Base-by-base conservation (phyloP, 2,113 vertebrate genomes). In the Mionectes macconnelli region DNA sequence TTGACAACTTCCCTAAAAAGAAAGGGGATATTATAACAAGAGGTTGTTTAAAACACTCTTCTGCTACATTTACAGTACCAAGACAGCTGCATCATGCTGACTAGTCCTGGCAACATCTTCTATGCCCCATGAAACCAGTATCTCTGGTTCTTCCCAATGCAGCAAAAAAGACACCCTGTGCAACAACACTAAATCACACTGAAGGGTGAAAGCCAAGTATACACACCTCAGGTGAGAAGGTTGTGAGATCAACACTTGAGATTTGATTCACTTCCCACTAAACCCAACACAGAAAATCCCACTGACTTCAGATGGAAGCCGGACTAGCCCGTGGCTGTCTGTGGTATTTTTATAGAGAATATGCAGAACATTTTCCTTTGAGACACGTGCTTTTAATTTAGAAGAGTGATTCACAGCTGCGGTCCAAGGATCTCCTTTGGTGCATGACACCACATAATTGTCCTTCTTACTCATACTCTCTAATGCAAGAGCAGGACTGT, bases 1-100 rank as follows among this genome's bases (percentile, higher is more conserved):
- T 99, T 98, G 97, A 98, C 67, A 90, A 98, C 96, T 79, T 98
- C 98, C 97, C 98, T 98, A 95, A 87, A 92, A 91, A 87, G 10
- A 91, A 90, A 96, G 89, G 35, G 25, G 22, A 91, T 35, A 64
- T 74, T 53, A 68, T 37, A 89, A 87, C 11, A 90, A 35, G 47
- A 55, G 30, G 45, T 53, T 87, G 64, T 64, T 80, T 89, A 84
- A 83, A 93, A 91, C 27, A 62, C 22, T 49, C 52, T 79, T 53
- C 78, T 66, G 57, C 88, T 93, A 93, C 60, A 77, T 68, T 92
- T 63, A 52, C 17, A 20, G 64, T 30, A 90, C 68, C 56, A 78
- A 64, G 4, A 72, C 31, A 75, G 60, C 45, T 14, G 53, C 31
- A 79, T 79, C 70, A 24, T 15, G 70, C 18, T 72, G 88, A 78